These are phyloP conservation scores for Delphinus delphis DNA, from an alignment of 2,113 vertebrate species.

Conservation along the genomic window DNA sequence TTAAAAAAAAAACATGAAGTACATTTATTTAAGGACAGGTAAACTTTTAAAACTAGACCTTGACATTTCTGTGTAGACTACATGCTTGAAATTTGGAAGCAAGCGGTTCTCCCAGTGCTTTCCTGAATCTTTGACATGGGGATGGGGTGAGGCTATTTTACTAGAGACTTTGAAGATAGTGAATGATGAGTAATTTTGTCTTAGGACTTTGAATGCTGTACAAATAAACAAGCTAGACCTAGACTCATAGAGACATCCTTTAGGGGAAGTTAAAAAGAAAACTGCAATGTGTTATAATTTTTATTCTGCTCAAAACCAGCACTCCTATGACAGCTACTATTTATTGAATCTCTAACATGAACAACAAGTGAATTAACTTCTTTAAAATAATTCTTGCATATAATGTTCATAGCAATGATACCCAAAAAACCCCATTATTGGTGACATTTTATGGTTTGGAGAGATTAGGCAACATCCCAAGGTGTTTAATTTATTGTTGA, in stretches of 20 bases:
- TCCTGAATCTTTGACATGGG: background rate
- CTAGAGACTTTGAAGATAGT: background rate
- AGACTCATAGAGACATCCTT: background rate
- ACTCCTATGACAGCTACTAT: background rate
- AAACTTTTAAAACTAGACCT: slow-evolving; percentile 25
- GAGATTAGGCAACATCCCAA: background rate
- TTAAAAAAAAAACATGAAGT: slow-evolving; percentile 59
- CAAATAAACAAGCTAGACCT: background rate
- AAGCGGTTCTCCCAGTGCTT: background rate
- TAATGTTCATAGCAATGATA: background rate
- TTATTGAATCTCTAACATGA: background rate
- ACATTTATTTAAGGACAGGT: slow-evolving; percentile 35
- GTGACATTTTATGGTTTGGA: background rate
- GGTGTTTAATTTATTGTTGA: background rate
- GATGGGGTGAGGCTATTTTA: background rate
- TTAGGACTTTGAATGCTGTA: background rate
- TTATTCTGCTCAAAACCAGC: background rate
- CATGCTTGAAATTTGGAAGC: background rate
- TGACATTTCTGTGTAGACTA: background rate
- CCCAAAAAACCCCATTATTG: background rate
- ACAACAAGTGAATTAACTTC: background rate
- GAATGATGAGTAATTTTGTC: background rate
- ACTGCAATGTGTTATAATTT: background rate
- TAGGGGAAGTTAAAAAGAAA: background rate
- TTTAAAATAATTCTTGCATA: background rate